Percentiles rank a stretch among this genome's conserved stretches.
phyloP scores from a whole-genome alignment of 2,888 invertebrate genomes.

The Agonopterix subpropinquella region DNA sequence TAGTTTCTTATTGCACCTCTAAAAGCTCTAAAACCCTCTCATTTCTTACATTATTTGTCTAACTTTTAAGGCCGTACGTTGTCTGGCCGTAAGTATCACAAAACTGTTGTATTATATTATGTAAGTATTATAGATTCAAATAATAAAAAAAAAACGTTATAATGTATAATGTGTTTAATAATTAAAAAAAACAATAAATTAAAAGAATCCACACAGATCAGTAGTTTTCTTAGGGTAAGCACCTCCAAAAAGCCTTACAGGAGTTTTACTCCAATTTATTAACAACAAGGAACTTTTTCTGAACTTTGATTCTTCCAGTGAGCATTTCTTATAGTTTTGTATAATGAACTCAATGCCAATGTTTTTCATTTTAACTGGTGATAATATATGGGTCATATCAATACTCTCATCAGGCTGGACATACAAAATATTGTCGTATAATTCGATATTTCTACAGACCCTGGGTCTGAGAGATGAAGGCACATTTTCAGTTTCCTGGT shows the following conservation, averaged over 20 bases:
- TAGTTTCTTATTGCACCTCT: no score
- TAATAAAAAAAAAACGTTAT: no score
- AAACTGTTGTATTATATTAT: no score
- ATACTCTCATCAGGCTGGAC: conserved; percentile 56
- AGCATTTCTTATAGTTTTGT: conserved; percentile 58
- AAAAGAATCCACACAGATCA: conserved; percentile 76
- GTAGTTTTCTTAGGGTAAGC: conserved; percentile 76
- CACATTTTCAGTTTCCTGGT: conserved; percentile 25
- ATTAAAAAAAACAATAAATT: conserved; percentile 10
- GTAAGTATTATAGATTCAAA: no score
- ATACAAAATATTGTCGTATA: conserved; percentile 43
- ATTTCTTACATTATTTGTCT: no score
- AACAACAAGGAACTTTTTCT: conserved; percentile 44
- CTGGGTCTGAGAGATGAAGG: conserved; percentile 41
- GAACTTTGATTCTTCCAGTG: conserved; percentile 40
- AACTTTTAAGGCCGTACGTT: no score
- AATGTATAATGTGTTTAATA: not conserved
- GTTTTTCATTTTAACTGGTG: conserved; percentile 48
- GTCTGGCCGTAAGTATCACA: no score
- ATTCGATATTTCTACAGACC: conserved; percentile 53
- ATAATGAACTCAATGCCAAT: conserved; percentile 49
- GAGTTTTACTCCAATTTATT: conserved; percentile 80
- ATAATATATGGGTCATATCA: conserved; percentile 45
- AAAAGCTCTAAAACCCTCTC: no score
- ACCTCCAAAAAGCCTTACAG: conserved; percentile 80